Evolutionary conservation across 2,797 vertebrate species (phyloP), one percentile per base, ranked within the genome.

Genomic region (Somateria mollissima): DNA sequence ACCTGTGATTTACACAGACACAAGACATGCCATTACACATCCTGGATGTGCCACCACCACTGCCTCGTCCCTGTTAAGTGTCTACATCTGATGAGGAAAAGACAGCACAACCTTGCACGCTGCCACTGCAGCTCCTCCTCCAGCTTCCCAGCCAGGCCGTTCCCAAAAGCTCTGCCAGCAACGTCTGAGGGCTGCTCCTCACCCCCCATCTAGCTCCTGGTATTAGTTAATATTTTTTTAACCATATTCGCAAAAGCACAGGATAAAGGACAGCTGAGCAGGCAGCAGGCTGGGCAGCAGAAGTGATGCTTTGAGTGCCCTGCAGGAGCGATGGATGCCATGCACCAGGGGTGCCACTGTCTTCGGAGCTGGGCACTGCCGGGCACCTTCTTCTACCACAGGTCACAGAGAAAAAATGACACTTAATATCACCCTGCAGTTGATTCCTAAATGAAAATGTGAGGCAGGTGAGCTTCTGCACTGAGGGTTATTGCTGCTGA

Each of bases 291-390:
- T 67, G 70, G 30, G 56, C 77, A 53, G 67, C 41, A 66, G 39
- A 77, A 84, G 9, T 1, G 61, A 88, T 60, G 66, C 65, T 84
- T 75, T 16, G 7, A 47, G 51, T 30, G 53, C 12, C 1, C 41
- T 43, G 4, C 0, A 3, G 62, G 67, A 88, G 37, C 3, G n/a
- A 45, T 2, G 56, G 78, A 64, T 32, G 22, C 57, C 39, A 8
- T 0, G 10, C 1, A 10, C 43, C 47, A 51, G 41, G 36, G 87
- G 5, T 21, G 47, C 28, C 74, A 25, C 0, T 0, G 10, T 5
- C 47, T 24, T 32, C 32, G 8, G 37, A 67, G 37, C 3, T 6
- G 16, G 13, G 39, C 60, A 54, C 13, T 17, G 30, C 18, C 17
- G 53, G 12, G 73, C 69, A 56, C 80, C 37, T 58, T 24, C 32